Conservation (phyloP, 30 jellyfish, hydroid and myxozoan genomes). For the Cassiopea andromeda region DNA sequence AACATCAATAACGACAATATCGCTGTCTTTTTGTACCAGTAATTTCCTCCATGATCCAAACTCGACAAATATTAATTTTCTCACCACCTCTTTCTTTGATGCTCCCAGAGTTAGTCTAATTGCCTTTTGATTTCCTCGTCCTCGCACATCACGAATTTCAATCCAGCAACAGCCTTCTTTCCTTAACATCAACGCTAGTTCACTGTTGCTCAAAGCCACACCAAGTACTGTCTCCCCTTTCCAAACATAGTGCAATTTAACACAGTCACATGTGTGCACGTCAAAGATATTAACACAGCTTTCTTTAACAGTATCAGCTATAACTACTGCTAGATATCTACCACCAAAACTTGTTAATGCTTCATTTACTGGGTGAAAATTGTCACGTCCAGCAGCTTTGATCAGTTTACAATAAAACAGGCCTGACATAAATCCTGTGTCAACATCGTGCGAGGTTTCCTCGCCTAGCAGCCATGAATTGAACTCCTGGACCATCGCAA, state of each 20-base stretch:
- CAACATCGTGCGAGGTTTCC: neutral
- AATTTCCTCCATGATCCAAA: conserved; percentile 6
- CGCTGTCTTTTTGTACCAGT: conserved; percentile 14
- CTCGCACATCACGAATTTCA: neutral
- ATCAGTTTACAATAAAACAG: conserved; percentile 8
- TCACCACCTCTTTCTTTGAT: neutral
- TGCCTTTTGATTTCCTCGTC: neutral
- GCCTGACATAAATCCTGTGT: conserved; percentile 60
- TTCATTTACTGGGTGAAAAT: conserved; percentile 24
- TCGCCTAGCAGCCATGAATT: conserved; percentile 47
- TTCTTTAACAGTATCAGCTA: conserved; percentile 18
- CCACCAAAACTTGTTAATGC: conserved; percentile 32
- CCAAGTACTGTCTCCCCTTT: conserved; percentile 28
- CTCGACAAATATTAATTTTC: conserved; percentile 9
- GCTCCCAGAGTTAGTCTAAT: conserved; percentile 4
- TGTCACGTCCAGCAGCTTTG: conserved; percentile 25
- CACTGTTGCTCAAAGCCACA: conserved; percentile 19
- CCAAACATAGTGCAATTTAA: neutral
- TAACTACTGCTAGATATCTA: conserved; percentile 22
- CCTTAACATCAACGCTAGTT: conserved; percentile 45
- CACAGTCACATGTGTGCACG: conserved; percentile 3
- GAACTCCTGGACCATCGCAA: conserved; percentile 46
- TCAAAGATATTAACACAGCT: conserved; percentile 45
- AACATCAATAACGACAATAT: conserved; percentile 23
- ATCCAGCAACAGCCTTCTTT: conserved; percentile 11